These are phyloP conservation scores for Alfaro cultratus DNA, from an alignment of 2,797 vertebrate species.

Conservation along the genomic window DNA sequence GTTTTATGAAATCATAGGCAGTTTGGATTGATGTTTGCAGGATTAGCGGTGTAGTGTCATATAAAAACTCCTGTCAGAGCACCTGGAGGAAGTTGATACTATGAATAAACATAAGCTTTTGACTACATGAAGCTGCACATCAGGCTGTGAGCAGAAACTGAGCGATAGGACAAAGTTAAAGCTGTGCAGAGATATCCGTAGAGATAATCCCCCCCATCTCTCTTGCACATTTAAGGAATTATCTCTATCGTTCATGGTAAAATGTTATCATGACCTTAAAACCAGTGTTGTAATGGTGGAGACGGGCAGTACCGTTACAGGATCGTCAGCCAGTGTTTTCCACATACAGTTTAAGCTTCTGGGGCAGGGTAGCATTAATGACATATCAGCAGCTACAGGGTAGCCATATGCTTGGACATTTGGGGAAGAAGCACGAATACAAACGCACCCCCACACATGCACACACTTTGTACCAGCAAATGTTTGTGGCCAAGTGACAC, in stretches of 20 bases:
- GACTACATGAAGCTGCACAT: slow-evolving; percentile 49
- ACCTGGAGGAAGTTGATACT: slow-evolving; percentile 61
- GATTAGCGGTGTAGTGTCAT: slow-evolving; percentile 54
- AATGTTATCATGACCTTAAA: slow-evolving; percentile 75
- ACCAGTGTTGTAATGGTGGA: slow-evolving; percentile 62
- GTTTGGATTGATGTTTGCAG: slow-evolving; percentile 48
- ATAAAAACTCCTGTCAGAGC: slow-evolving; percentile 61
- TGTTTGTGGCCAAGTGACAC: slow-evolving; percentile 60
- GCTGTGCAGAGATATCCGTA: slow-evolving; percentile 48
- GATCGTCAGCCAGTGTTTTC: slow-evolving; percentile 35
- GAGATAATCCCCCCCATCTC: slow-evolving; percentile 69
- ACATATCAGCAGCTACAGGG: slow-evolving; percentile 65
- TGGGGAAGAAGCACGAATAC: slow-evolving; percentile 43
- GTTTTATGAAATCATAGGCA: slow-evolving; percentile 28
- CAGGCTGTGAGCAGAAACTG: slow-evolving; percentile 53
- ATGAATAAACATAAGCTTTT: slow-evolving; percentile 73
- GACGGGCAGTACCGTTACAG: slow-evolving; percentile 42
- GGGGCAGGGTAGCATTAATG: slow-evolving; percentile 61
- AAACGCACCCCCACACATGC: slow-evolving; percentile 14
- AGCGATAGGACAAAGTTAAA: slow-evolving; percentile 50
- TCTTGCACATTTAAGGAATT: slow-evolving; percentile 70
- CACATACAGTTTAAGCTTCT: slow-evolving; percentile 49
- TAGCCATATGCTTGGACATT: slow-evolving; percentile 77
- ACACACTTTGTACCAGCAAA: slow-evolving; percentile 30
- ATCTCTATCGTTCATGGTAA: slow-evolving; percentile 70